phyloP scores from a whole-genome alignment of 1,140 invertebrate genomes.

The Drosophila bocki region DNA sequence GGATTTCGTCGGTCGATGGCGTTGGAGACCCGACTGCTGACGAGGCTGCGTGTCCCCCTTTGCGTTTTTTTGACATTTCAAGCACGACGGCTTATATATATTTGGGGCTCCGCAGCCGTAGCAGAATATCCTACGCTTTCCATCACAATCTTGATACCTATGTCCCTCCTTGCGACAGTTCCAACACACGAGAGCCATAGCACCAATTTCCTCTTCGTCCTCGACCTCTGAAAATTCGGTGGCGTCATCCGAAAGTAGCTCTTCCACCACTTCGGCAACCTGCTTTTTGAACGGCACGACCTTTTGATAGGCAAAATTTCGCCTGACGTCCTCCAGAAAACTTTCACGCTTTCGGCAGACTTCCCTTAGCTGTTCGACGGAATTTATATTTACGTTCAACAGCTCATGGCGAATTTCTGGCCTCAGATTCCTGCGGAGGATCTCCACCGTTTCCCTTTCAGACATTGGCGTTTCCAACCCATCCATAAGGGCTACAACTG shows the following conservation, averaged over 20 bases:
- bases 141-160: conserved; percentile 19
- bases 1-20: too few species aligned
- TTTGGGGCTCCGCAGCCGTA: not conserved
- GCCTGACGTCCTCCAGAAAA: too few species aligned
- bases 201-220: not conserved
- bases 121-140: conserved; percentile 5
- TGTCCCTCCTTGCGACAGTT: conserved; percentile 31
- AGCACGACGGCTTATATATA: conserved; percentile 13
- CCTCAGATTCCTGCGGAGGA: not conserved
- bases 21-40: too few species aligned
- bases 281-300: too few species aligned
- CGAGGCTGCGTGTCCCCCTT: too few species aligned
- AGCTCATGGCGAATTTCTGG: not conserved
- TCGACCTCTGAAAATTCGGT: too few species aligned
- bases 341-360: too few species aligned
- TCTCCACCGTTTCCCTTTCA: not conserved
- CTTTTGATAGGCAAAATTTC: too few species aligned
- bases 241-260: too few species aligned
- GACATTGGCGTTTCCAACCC: not conserved
- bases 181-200: conserved; percentile 12
- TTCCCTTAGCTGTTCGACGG: not conserved
- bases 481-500: not conserved
- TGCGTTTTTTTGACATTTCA: conserved; percentile 5
- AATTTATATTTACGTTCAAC: not conserved
- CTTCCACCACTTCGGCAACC: too few species aligned